A percentile compares a stretch with the other conserved stretches of the same genome.
These are phyloP conservation scores for Lasioglossum baleicum DNA, from an alignment of 1,140 invertebrate species.

Conservation along the genomic window DNA sequence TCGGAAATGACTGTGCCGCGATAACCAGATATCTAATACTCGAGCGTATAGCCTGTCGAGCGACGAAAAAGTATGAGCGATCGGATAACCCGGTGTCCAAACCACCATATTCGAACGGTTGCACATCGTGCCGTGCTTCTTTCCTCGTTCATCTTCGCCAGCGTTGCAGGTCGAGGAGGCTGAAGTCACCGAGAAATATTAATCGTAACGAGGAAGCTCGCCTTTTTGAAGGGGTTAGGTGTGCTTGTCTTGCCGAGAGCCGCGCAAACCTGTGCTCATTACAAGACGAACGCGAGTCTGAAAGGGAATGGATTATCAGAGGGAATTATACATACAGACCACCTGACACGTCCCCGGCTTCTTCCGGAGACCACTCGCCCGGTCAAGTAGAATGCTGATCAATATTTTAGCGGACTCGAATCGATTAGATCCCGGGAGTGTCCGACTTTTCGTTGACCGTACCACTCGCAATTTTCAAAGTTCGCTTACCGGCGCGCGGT, in stretches of 20 bases:
- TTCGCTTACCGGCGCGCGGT: not conserved
- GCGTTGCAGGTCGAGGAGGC: not conserved
- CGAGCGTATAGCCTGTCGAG: slow-evolving; percentile 61
- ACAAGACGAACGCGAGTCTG: slow-evolving; percentile 31
- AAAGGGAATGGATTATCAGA: slow-evolving; percentile 53
- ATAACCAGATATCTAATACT: slow-evolving; percentile 74
- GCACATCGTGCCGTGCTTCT: not conserved
- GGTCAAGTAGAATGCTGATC: not conserved
- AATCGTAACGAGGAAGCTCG: slow-evolving; percentile 24
- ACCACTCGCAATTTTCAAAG: not conserved
- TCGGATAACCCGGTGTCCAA: slow-evolving; percentile 64
- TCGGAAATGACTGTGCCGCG: slow-evolving; percentile 65
- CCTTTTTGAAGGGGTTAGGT: slow-evolving; percentile 12
- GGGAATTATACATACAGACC: slow-evolving; percentile 40
- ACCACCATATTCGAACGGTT: slow-evolving; percentile 46
- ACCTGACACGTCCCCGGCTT: not conserved
- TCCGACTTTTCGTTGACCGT: not conserved
- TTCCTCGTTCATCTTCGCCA: not conserved
- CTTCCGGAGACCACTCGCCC: not conserved
- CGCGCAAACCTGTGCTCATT: slow-evolving; percentile 29
- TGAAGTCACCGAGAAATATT: slow-evolving; percentile 22
- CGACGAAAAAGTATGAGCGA: slow-evolving; percentile 68
- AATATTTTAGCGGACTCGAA: not conserved
- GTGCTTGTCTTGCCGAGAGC: not conserved
- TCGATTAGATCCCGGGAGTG: not conserved